A percentile compares a stretch with the other conserved stretches of the same genome.
Evolutionary conservation across 2,113 vertebrate genomes (phyloP).

Genomic region (Pungitius pungitius): DNA sequence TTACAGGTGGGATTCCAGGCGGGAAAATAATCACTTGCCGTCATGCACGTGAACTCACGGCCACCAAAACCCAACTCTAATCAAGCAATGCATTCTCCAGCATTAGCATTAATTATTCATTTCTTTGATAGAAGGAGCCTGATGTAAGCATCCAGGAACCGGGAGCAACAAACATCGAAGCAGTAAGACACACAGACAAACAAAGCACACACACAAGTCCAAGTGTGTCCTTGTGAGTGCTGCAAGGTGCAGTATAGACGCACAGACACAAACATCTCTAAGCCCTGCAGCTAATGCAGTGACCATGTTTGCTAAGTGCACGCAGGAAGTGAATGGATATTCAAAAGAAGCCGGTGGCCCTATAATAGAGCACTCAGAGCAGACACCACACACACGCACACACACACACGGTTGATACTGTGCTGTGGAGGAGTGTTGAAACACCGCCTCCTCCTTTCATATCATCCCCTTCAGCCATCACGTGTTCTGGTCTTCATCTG

Average conservation of each 20-base stretch:
- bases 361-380: constrained; percentile 55
- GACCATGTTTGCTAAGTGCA: constrained; percentile 58
- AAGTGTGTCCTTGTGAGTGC: neutral
- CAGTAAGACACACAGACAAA: neutral
- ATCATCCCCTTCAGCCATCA: neutral
- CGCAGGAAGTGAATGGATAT: constrained; percentile 68
- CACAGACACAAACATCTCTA: constrained; percentile 17
- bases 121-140: constrained; percentile 28
- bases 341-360: constrained; percentile 63
- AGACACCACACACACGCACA: constrained; percentile 10
- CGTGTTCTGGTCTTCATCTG: constrained; percentile 12
- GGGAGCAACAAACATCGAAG: constrained; percentile 2
- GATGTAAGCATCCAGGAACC: constrained; percentile 50
- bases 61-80: constrained; percentile 5
- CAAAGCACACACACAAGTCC: constrained; percentile 1
- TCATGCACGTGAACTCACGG: neutral
- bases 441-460: constrained; percentile 39
- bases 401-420: constrained; percentile 20
- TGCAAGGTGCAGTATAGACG: constrained; percentile 22
- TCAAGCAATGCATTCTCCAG: constrained; percentile 18
- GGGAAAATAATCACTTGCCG: neutral
- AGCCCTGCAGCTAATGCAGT: constrained; percentile 43
- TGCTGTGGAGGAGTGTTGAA: constrained; percentile 42
- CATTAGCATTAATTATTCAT: constrained; percentile 57
- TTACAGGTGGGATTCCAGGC: neutral